phyloP scores from a whole-genome alignment of 2,888 invertebrate genomes.

The Diabrotica balteata region DNA sequence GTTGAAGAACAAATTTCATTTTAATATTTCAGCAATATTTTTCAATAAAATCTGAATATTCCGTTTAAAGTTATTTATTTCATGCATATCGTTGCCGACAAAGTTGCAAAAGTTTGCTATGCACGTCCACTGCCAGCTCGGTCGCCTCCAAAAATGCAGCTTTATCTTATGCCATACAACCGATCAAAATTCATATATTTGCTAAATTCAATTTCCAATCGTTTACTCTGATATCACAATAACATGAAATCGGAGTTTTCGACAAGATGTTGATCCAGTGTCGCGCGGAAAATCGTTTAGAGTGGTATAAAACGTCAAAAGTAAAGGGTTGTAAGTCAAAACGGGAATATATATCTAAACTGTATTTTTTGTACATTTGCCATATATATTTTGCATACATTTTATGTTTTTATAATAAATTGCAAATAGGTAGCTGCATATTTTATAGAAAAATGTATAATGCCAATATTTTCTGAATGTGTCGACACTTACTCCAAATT shows the following conservation, averaged over 20 bases:
- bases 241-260: slow-evolving; percentile 13
- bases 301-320: too few relatives aligned
- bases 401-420: too few relatives aligned
- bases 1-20: slow-evolving; percentile 27
- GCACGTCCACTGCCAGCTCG: slow-evolving; percentile 6
- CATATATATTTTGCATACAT: too few relatives aligned
- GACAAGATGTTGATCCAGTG: slow-evolving; percentile 2
- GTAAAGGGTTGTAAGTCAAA: too few relatives aligned
- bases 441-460: too few relatives aligned
- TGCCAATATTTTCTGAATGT: too few relatives aligned
- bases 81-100: slow-evolving; percentile 24
- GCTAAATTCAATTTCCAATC: slow-evolving; percentile 24
- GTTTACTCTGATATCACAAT: slow-evolving; percentile 19
- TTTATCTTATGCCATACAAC: slow-evolving; percentile 27
- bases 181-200: slow-evolving; percentile 30
- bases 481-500: too few relatives aligned
- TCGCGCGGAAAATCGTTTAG: neutral
- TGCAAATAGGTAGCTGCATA: too few relatives aligned
- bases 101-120: slow-evolving; percentile 28
- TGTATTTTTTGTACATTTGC: too few relatives aligned
- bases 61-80: slow-evolving; percentile 31
- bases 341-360: too few relatives aligned
- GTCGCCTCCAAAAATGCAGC: slow-evolving; percentile 20
- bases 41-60: slow-evolving; percentile 27
- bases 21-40: slow-evolving; percentile 32